These are phyloP conservation scores for Tenualosa ilisha DNA, from an alignment of 2,797 vertebrate species.

Conservation along the genomic window DNA sequence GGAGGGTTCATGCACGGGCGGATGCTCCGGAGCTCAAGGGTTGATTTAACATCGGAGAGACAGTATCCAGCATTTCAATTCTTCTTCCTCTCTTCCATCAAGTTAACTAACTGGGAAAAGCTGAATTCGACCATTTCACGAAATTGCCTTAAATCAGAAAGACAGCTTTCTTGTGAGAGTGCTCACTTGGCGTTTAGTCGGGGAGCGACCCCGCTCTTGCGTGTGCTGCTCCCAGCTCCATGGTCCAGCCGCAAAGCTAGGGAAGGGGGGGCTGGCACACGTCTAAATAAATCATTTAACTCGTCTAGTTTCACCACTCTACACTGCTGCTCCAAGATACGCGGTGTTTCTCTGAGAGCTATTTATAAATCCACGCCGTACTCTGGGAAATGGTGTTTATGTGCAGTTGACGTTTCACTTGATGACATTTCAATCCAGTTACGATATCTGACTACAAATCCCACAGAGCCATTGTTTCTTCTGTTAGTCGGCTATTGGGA, in stretches of 20 bases:
- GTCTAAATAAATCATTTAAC: slow-evolving; percentile 24
- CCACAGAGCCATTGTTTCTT: slow-evolving; percentile 9
- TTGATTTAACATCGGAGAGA: slow-evolving; percentile 13
- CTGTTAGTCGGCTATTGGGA: too few relatives aligned
- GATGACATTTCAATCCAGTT: not conserved
- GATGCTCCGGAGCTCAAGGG: slow-evolving; percentile 8
- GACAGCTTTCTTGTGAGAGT: not conserved
- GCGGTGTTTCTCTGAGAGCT: not conserved
- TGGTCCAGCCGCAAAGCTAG: not conserved
- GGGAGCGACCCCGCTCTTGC: not conserved
- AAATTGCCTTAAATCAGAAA: not conserved
- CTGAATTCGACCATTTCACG: not conserved
- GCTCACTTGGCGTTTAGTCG: not conserved
- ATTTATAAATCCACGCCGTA: slow-evolving; percentile 67
- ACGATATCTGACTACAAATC: slow-evolving; percentile 43
- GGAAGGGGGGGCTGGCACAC: not conserved
- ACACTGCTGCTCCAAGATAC: not conserved
- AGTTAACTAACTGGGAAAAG: not conserved
- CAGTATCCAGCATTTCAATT: slow-evolving; percentile 9
- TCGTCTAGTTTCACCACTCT: slow-evolving; percentile 7
- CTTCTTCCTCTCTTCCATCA: not conserved
- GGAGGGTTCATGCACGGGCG: slow-evolving; percentile 17
- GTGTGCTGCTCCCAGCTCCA: slow-evolving; percentile 9
- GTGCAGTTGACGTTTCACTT: not conserved
- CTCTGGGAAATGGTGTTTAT: slow-evolving; percentile 82